A percentile compares a stretch with the other conserved stretches of the same genome.
Conservation (phyloP, 1,140 invertebrate species). For the Rhyacophila brunnea region DNA sequence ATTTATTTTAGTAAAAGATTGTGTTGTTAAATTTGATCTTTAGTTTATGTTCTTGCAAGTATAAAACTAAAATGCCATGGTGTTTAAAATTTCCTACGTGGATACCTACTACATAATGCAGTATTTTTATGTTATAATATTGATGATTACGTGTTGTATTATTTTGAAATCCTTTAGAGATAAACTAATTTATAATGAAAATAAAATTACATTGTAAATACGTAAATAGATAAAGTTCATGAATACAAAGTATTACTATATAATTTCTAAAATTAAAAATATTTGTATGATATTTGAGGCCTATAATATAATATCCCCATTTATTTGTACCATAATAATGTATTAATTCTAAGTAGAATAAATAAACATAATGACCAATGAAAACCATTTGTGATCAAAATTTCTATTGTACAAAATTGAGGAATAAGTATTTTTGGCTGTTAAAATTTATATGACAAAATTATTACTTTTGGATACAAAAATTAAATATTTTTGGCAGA, state of each 20-base stretch:
- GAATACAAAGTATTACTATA: too few species aligned
- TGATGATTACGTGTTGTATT: too few species aligned
- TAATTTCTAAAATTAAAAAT: neutral
- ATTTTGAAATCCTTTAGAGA: neutral
- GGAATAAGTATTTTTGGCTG: slow-evolving; percentile 37
- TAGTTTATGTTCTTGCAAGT: too few species aligned
- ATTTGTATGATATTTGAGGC: too few species aligned
- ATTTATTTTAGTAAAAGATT: too few species aligned
- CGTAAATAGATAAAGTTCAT: too few species aligned
- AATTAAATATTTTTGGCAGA: slow-evolving; percentile 34
- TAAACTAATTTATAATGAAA: too few species aligned
- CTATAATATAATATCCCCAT: neutral
- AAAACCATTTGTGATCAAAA: slow-evolving; percentile 58
- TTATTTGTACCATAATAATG: neutral
- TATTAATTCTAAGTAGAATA: slow-evolving; percentile 40
- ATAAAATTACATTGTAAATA: neutral
- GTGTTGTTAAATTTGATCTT: too few species aligned
- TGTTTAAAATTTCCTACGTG: too few species aligned
- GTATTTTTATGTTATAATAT: too few species aligned
- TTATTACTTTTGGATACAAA: slow-evolving; percentile 33
- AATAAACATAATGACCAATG: slow-evolving; percentile 59
- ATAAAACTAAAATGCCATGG: too few species aligned
- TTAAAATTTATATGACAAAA: slow-evolving; percentile 35
- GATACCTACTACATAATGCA: too few species aligned
- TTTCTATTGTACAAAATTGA: slow-evolving; percentile 38